Percentiles rank a stretch among this genome's conserved stretches.
Conservation (phyloP, 2,797 vertebrate species). For the Falco peregrinus region DNA sequence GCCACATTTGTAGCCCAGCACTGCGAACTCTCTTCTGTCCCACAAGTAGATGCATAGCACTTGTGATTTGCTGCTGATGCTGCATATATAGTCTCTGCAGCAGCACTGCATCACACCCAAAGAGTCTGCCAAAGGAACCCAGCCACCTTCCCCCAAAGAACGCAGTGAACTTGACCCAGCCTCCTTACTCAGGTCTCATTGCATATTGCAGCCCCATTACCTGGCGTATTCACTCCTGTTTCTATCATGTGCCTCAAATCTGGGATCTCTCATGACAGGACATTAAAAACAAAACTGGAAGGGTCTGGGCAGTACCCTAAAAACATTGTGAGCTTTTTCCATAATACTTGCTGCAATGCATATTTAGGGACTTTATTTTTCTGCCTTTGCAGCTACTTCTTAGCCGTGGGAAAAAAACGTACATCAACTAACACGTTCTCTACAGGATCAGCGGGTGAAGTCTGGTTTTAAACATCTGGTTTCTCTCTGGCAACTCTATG, state of each 20-base stretch:
- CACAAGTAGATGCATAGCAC: fast-evolving
- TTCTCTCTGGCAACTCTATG: background rate
- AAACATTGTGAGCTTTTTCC: background rate
- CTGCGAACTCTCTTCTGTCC: background rate
- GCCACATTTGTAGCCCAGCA: background rate
- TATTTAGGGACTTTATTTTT: background rate
- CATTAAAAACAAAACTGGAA: background rate
- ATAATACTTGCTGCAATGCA: background rate
- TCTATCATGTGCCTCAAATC: background rate
- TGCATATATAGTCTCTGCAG: background rate
- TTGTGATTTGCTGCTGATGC: background rate
- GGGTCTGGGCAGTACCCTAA: background rate
- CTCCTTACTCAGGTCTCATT: background rate
- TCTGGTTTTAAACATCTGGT: background rate
- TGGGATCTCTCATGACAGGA: background rate
- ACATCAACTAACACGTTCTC: background rate
- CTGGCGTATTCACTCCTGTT: background rate
- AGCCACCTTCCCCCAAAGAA: background rate
- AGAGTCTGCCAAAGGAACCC: background rate
- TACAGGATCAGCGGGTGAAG: background rate
- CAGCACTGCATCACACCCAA: background rate
- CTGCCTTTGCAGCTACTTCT: background rate
- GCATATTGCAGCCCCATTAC: fast-evolving
- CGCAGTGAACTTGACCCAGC: fast-evolving
- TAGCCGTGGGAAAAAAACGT: background rate